A percentile compares a stretch with the other conserved stretches of the same genome.
These are phyloP conservation scores for Neoseiulus cucumeris DNA, from an alignment of 1,140 invertebrate genomes.

Conservation along the genomic window DNA sequence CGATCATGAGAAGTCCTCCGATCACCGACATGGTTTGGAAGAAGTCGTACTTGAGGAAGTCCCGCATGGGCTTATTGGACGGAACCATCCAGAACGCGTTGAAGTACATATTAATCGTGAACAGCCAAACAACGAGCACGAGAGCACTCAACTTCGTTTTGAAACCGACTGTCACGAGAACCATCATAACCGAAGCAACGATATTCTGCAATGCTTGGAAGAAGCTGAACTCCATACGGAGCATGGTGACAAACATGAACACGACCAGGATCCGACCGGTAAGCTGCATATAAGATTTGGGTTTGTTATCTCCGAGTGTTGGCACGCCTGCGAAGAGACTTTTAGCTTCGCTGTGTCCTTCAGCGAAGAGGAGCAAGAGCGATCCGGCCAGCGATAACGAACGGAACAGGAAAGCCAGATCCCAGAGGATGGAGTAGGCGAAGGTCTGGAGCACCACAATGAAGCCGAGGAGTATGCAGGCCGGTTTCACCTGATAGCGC, in stretches of 20 bases:
- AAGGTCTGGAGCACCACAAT: conserved; percentile 89
- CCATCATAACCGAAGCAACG: conserved; percentile 79
- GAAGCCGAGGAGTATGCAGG: conserved; percentile 80
- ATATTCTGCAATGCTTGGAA: conserved; percentile 70
- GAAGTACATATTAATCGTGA: conserved; percentile 54
- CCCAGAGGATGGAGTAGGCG: conserved; percentile 95
- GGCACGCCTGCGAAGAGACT: conserved; percentile 96
- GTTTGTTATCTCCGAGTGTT: conserved; percentile 82
- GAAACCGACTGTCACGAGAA: conserved; percentile 86
- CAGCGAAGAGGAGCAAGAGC: conserved; percentile 75
- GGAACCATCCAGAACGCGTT: conserved; percentile 97
- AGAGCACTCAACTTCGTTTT: conserved; percentile 96
- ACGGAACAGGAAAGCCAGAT: conserved; percentile 70
- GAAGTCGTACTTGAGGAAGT: conserved; percentile 99
- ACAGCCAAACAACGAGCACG: conserved; percentile 70
- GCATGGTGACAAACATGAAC: conserved; percentile 94
- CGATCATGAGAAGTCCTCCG: conserved; percentile 90
- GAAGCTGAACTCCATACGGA: conserved; percentile 76
- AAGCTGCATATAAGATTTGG: conserved; percentile 88
- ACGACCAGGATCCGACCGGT: conserved; percentile 84
- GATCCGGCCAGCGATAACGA: conserved; percentile 80
- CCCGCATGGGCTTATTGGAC: conserved; percentile 75
- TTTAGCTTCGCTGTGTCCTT: conserved; percentile 63
- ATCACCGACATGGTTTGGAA: conserved; percentile 98
- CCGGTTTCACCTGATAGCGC: conserved; percentile 75